Evolutionary conservation across 2,797 vertebrate species (phyloP).

Genomic region (Myioborus melanocephalus): DNA sequence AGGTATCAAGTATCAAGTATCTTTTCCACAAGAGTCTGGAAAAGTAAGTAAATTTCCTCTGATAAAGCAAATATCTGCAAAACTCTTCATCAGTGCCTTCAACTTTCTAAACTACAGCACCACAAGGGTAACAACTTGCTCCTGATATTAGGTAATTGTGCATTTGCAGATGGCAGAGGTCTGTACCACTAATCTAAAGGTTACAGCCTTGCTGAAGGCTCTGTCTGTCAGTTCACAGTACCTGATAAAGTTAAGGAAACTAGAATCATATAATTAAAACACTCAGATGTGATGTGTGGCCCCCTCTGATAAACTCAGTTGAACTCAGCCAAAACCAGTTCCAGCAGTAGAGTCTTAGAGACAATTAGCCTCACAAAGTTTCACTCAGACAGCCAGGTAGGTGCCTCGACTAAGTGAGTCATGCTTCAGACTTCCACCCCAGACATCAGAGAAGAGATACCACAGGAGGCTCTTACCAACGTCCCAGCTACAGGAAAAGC

Average conservation of each 20-base stretch:
- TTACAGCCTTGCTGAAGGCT: constrained; percentile 13
- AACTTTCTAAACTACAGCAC: background rate
- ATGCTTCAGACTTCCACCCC: constrained; percentile 42
- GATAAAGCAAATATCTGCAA: background rate
- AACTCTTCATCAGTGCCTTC: background rate
- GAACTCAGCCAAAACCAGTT: constrained; percentile 41
- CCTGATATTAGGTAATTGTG: background rate
- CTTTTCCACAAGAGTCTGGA: background rate
- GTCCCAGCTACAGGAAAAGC: constrained; percentile 52
- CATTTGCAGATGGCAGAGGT: background rate
- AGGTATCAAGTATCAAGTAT: background rate
- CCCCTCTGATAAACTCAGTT: constrained; percentile 45
- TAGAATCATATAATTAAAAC: background rate
- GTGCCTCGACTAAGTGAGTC: constrained; percentile 8
- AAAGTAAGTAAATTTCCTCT: background rate
- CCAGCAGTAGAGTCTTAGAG: background rate
- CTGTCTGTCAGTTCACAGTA: background rate
- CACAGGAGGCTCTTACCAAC: constrained; percentile 41
- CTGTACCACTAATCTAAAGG: constrained; percentile 44
- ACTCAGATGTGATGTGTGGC: background rate
- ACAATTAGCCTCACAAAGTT: constrained; percentile 24
- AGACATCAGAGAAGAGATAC: constrained; percentile 51
- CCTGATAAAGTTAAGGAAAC: constrained; percentile 32
- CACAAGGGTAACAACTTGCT: background rate
- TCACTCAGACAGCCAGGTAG: background rate